Percentiles rank a stretch among this genome's conserved stretches.
Conservation (phyloP, 2,888 invertebrate species). For the Aradus depressus region DNA sequence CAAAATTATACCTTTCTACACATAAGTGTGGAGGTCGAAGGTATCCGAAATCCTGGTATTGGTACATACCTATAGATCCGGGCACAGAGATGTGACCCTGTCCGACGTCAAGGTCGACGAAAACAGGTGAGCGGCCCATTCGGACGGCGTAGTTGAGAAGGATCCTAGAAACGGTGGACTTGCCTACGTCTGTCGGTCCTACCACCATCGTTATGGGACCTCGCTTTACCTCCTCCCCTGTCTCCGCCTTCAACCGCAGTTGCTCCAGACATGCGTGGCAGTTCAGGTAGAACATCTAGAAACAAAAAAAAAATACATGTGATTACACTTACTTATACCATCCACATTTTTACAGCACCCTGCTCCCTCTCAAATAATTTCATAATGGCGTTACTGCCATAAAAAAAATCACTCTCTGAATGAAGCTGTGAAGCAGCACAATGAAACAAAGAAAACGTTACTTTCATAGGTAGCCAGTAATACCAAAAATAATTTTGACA, state of each 20-base stretch:
- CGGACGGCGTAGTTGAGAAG: slow-evolving; percentile 91
- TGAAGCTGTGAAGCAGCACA: too few relatives aligned
- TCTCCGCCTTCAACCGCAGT: slow-evolving; percentile 68
- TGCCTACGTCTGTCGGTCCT: slow-evolving; percentile 93
- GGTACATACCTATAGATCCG: slow-evolving; percentile 62
- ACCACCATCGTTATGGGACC: slow-evolving; percentile 85
- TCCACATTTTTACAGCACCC: too few relatives aligned
- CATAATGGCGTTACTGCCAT: too few relatives aligned
- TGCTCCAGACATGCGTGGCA: slow-evolving; percentile 91
- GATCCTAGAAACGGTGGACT: slow-evolving; percentile 79
- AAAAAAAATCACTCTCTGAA: too few relatives aligned
- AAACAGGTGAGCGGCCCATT: slow-evolving; percentile 76
- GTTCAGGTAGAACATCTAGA: slow-evolving; percentile 74
- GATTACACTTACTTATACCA: too few relatives aligned
- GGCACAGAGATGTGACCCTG: slow-evolving; percentile 88
- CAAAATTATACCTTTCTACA: background rate
- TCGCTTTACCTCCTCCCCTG: slow-evolving; percentile 45
- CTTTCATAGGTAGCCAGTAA: too few relatives aligned
- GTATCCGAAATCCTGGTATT: background rate
- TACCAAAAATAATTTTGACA: too few relatives aligned
- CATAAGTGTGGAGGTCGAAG: background rate
- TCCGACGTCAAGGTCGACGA: slow-evolving; percentile 90
- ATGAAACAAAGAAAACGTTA: too few relatives aligned
- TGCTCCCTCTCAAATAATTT: too few relatives aligned
- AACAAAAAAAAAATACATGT: slow-evolving; percentile 17